A percentile compares a stretch with the other conserved stretches of the same genome.
Evolutionary conservation across 2,888 invertebrate species (phyloP).

Genomic region (Myopa tessellatipennis): DNA sequence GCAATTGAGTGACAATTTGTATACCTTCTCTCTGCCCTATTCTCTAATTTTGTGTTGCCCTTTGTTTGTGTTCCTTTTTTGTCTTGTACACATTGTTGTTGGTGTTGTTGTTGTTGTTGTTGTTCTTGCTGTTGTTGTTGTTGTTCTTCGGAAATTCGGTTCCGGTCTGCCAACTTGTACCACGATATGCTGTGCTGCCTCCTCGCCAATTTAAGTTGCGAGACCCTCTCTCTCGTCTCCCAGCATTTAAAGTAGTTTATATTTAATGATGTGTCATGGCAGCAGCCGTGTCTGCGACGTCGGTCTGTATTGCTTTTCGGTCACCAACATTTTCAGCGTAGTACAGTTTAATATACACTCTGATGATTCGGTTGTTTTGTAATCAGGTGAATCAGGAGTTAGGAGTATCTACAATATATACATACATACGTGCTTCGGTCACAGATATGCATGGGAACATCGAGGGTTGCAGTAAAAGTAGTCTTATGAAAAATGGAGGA

Average conservation of each 20-base stretch:
- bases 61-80: background rate
- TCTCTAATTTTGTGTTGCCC: background rate
- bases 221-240: background rate
- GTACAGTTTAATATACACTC: too few relatives aligned
- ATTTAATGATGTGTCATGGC: constrained; percentile 18
- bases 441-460: too few relatives aligned
- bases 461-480: too few relatives aligned
- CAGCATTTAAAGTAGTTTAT: constrained; percentile 13
- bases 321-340: too few relatives aligned
- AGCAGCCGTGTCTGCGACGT: background rate
- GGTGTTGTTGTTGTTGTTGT: background rate
- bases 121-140: background rate
- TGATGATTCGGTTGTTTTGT: too few relatives aligned
- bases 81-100: background rate
- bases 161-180: constrained; percentile 6
- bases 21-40: background rate
- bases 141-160: background rate
- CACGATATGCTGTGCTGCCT: background rate
- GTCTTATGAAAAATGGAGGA: too few relatives aligned
- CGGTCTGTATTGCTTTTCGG: background rate
- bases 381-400: too few relatives aligned
- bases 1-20: constrained; percentile 29
- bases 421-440: too few relatives aligned
- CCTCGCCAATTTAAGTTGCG: background rate
- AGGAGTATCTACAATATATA: too few relatives aligned